Evolutionary conservation across 1,140 invertebrate species (phyloP).

Genomic region (Tetragonula clypearis): DNA sequence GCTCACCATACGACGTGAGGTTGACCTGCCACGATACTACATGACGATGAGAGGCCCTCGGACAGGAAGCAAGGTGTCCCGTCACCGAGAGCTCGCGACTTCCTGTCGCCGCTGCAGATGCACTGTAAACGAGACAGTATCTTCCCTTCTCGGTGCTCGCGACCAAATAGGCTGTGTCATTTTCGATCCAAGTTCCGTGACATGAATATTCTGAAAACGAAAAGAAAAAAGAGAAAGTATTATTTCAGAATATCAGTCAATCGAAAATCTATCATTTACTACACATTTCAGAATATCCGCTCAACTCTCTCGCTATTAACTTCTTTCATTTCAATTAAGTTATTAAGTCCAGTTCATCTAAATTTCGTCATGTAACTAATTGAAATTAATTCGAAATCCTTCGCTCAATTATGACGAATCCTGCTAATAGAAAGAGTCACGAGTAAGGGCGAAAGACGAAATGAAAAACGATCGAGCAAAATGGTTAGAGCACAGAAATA

Average conservation of each 20-base stretch:
- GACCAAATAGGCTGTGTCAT: conserved; percentile 86
- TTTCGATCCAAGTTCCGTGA: conserved; percentile 86
- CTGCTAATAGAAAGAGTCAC: no score
- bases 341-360: no score
- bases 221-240: no score
- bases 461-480: background rate
- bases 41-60: conserved; percentile 74
- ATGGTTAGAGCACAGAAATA: background rate
- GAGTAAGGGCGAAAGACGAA: background rate
- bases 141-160: conserved; percentile 81
- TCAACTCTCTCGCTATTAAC: no score
- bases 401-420: no score
- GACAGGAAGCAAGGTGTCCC: conserved; percentile 79
- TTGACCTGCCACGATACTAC: conserved; percentile 78
- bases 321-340: no score
- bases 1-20: conserved; percentile 78
- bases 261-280: no score
- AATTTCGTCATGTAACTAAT: no score
- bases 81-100: conserved; percentile 75
- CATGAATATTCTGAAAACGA: conserved; percentile 84
- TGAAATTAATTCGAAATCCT: no score
- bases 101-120: conserved; percentile 70
- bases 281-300: no score
- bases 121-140: conserved; percentile 79
- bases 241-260: no score